phyloP scores from a whole-genome alignment of 2,113 vertebrate species.

The Hystrix brachyura region DNA sequence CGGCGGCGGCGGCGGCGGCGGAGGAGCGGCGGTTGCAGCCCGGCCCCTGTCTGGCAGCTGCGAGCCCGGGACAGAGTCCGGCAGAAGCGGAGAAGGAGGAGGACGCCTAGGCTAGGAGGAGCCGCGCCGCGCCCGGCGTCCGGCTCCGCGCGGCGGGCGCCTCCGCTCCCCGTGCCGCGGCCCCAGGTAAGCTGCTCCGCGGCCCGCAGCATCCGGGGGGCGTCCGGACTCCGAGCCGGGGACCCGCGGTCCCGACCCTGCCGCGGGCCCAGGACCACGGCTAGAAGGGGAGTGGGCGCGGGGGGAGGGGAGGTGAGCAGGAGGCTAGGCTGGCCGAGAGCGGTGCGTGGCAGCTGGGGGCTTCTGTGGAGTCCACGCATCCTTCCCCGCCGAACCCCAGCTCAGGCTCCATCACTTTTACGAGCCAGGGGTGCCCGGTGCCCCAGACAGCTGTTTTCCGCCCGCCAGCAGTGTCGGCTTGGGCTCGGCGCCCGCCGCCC shows the following conservation, averaged over 20 bases:
- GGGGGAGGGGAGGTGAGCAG: slow-evolving; percentile 51
- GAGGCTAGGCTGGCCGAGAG: slow-evolving; percentile 54
- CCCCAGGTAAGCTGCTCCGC: slow-evolving; percentile 73
- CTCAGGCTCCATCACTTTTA: slow-evolving; percentile 60
- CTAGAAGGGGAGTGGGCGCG: slow-evolving; percentile 40
- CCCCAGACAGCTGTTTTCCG: slow-evolving; percentile 24
- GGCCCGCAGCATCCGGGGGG: slow-evolving; percentile 58
- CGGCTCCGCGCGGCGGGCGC: slow-evolving; percentile 50
- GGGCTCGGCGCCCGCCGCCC: not conserved
- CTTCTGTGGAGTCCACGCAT: not conserved
- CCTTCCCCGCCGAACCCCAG: not conserved
- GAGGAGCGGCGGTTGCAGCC: slow-evolving; percentile 44
- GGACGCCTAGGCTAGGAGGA: slow-evolving; percentile 59
- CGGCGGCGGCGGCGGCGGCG: slow-evolving; percentile 43
- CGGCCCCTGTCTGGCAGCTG: slow-evolving; percentile 19
- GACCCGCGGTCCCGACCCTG: not conserved
- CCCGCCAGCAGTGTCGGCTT: not conserved
- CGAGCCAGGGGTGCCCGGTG: slow-evolving; percentile 32
- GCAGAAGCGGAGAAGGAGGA: slow-evolving; percentile 56
- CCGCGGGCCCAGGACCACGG: not conserved
- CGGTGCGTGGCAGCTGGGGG: not conserved
- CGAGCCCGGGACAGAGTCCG: slow-evolving; percentile 50
- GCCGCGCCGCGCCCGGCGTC: slow-evolving; percentile 71
- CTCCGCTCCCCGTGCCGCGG: slow-evolving; percentile 39
- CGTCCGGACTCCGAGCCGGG: not conserved